A percentile compares a stretch with the other conserved stretches of the same genome.
phyloP scores from a whole-genome alignment of 2,888 invertebrate genomes.

The Acanthosepion pharaonis region DNA sequence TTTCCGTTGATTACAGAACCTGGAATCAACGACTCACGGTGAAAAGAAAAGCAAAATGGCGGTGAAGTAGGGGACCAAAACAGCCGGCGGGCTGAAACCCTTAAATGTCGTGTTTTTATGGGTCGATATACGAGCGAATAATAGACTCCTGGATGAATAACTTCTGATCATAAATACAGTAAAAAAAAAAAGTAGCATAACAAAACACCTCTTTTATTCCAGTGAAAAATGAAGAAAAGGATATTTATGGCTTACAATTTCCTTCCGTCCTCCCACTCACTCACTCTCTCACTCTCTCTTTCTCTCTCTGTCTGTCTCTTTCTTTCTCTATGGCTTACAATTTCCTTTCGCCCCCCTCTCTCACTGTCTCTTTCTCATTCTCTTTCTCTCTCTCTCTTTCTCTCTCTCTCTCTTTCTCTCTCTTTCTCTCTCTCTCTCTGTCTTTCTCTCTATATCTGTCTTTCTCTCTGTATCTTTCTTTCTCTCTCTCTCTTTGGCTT shows the following conservation, averaged over 20 bases:
- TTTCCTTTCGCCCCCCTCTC: too few relatives aligned
- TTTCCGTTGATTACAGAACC: not conserved
- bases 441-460: not conserved
- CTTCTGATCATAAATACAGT: not conserved
- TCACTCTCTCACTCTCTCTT: not conserved
- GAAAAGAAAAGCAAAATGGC: not conserved
- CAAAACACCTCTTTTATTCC: slow-evolving; percentile 33
- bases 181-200: not conserved
- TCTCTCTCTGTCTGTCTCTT: not conserved
- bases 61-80: not conserved
- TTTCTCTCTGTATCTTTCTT: not conserved
- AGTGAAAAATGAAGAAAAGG: not conserved
- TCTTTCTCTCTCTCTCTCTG: not conserved
- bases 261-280: not conserved
- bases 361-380: too few relatives aligned
- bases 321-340: not conserved
- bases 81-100: not conserved
- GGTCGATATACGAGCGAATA: not conserved
- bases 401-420: not conserved
- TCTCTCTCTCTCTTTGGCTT: not conserved
- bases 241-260: not conserved
- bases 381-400: too few relatives aligned
- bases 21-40: not conserved
- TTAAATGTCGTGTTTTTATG: slow-evolving; percentile 33
- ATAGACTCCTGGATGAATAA: not conserved